Conservation (phyloP, 2,113 vertebrate species). For the Nymphicus hollandicus region DNA sequence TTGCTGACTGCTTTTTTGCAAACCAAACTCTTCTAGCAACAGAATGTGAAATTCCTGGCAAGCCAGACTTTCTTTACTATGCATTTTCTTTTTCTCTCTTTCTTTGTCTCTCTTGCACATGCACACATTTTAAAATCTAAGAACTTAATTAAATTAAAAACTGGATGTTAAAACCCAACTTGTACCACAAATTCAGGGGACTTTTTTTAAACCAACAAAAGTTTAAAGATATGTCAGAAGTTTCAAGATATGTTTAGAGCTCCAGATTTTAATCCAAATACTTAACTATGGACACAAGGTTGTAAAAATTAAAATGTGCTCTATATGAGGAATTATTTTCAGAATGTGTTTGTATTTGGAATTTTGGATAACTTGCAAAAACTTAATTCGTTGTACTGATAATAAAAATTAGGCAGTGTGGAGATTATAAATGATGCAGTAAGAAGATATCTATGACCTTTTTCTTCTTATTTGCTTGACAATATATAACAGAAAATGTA, state of each 20-base stretch:
- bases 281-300: not conserved
- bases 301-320: not conserved
- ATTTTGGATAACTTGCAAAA: not conserved
- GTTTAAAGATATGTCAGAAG: not conserved
- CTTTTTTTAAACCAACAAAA: not conserved
- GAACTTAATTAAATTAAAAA: not conserved
- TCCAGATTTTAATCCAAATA: not conserved
- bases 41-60: not conserved
- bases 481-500: not conserved
- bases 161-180: not conserved
- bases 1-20: not conserved
- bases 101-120: not conserved
- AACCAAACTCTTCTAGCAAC: not conserved
- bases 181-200: not conserved
- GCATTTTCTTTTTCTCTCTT: not conserved
- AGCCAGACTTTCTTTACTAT: not conserved
- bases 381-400: not conserved
- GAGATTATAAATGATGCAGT: not conserved
- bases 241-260: not conserved
- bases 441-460: not conserved
- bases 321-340: not conserved
- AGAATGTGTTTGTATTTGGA: not conserved
- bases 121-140: not conserved
- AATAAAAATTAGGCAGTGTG: not conserved
- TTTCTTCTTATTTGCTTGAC: not conserved